Base-by-base conservation (phyloP, 1,140 invertebrate species). In the Tetraneura akinire region DNA sequence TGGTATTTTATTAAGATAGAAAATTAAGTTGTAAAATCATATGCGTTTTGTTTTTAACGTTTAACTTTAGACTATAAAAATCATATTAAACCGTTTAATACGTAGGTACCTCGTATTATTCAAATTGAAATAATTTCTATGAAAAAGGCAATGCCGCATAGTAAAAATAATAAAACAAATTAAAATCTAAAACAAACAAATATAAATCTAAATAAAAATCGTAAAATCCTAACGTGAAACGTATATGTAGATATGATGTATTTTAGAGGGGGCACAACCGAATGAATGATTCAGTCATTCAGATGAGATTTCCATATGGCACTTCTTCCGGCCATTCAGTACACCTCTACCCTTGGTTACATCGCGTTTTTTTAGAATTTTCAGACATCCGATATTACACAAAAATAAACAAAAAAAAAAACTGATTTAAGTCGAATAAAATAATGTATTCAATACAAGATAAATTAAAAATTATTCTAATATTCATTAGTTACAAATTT, bases 161-260 rank as follows among this genome's bases (percentile, higher is more conserved):
- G n/a, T 32, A 53, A 74, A 76, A 78, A 78, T 78, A 45, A 60
- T 23, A 18, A 78, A 78, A 78, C 49, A 60, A 74, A 37, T 8
- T 8, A 37, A 74, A 55, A 57, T 32, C 29, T 18, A 70, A 70
- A 62, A 78, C 53, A 78, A 78, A 78, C 55, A 62, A 78, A 78
- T 62, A 51, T 62, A 62, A 74, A 55, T 55, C 32, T 37, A 37
- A 51, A n/a, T n/a, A 42, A 60, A 26, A n/a, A 37, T 78, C 53
- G 23, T 78, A 60, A 78, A 78, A 78, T 47, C 9, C 42, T 11
- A 62, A 62, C 53, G 37, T 42, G 16, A 16, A 60, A 78, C 9
- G n/a, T 62, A 1, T n/a, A n/a, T n/a, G n/a, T n/a, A n/a, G n/a
- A n/a, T n/a, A n/a, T n/a, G n/a, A 8, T 26, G 4, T 55, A 29